Conservation (phyloP, 2,888 invertebrate species). For the Drosophila meridionalis region DNA sequence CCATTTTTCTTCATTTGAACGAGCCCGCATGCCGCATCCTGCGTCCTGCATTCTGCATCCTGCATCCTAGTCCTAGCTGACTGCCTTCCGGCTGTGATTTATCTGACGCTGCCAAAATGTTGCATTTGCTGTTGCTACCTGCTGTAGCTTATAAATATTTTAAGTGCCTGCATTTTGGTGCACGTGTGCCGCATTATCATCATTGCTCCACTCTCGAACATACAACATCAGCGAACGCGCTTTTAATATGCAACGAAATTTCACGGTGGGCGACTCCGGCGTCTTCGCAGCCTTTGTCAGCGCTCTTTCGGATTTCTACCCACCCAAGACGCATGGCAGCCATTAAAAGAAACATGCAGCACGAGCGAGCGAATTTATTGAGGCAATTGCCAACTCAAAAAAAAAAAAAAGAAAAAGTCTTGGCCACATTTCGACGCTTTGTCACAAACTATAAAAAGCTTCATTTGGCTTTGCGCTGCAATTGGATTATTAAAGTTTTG, state of each 20-base stretch:
- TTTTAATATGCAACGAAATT: slow-evolving; percentile 63
- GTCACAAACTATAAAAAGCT: neutral
- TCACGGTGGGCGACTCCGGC: slow-evolving; percentile 23
- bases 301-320: slow-evolving; percentile 49
- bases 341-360: slow-evolving; percentile 37
- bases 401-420: neutral
- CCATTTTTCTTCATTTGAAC: slow-evolving; percentile 75
- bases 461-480: slow-evolving; percentile 5
- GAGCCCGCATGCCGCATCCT: slow-evolving; percentile 25
- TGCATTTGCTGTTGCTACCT: slow-evolving; percentile 36
- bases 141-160: slow-evolving; percentile 75
- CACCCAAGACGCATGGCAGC: slow-evolving; percentile 41
- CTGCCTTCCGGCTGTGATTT: slow-evolving; percentile 64
- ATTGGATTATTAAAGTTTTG: slow-evolving; percentile 25
- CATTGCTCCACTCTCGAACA: slow-evolving; percentile 36
- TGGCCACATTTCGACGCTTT: slow-evolving; percentile 9
- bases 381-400: slow-evolving; percentile 1
- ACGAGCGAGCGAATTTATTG: neutral
- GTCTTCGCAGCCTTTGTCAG: slow-evolving; percentile 41
- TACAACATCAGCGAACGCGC: slow-evolving; percentile 25
- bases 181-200: slow-evolving; percentile 79
- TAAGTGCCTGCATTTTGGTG: slow-evolving; percentile 77
- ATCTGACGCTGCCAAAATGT: slow-evolving; percentile 63
- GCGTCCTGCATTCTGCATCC: too few relatives aligned
- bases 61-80: slow-evolving; percentile 12